Conservation (phyloP, 2,888 invertebrate genomes). For the Troides helena region DNA sequence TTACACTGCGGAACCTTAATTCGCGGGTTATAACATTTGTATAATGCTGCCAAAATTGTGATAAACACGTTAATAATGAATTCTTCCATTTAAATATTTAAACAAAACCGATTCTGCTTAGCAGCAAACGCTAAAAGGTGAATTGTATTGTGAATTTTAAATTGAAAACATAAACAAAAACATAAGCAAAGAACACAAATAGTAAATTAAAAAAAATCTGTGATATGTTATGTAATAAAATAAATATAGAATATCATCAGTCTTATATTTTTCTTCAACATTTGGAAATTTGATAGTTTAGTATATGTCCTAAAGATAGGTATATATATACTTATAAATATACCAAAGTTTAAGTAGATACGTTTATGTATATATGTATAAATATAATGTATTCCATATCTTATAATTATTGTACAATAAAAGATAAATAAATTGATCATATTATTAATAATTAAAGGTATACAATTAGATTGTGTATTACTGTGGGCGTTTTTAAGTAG, state of each 20-base stretch:
- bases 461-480: conserved; percentile 10
- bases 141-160: background rate
- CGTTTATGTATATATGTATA: no score
- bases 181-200: background rate
- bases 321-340: no score
- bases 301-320: no score
- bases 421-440: background rate
- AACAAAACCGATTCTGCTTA: background rate
- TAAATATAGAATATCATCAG: no score
- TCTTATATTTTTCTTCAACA: no score
- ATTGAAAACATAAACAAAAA: background rate
- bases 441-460: background rate
- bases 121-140: background rate
- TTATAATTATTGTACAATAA: background rate
- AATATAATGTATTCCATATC: no score
- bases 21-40: conserved; percentile 20
- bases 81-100: background rate
- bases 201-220: background rate
- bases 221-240: no score
- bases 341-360: no score
- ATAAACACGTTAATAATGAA: background rate
- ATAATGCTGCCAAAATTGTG: conserved; percentile 7
- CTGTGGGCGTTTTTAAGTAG: conserved; percentile 37
- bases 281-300: no score
- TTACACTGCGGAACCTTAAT: conserved; percentile 17